These are phyloP conservation scores for Dilophus febrilis DNA, from an alignment of 2,888 invertebrate species.

Conservation along the genomic window DNA sequence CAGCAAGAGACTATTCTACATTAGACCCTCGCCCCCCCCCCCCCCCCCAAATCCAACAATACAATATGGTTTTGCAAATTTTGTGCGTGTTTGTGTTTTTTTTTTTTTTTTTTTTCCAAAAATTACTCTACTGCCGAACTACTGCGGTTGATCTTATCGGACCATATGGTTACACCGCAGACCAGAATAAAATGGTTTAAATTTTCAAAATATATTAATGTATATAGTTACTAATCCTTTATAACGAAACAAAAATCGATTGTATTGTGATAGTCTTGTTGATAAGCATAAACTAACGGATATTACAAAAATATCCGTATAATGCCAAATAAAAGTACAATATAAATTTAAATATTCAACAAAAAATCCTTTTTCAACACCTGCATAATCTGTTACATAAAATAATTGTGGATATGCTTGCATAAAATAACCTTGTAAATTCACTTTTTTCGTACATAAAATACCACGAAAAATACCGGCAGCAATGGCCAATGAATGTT, in stretches of 20 bases:
- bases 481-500: slow-evolving; percentile 43
- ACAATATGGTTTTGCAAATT: no score
- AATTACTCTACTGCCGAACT: no score
- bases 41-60: no score
- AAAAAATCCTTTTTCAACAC: slow-evolving; percentile 31
- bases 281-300: slow-evolving; percentile 43
- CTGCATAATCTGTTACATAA: slow-evolving; percentile 29
- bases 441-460: neutral
- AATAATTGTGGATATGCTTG: slow-evolving; percentile 35
- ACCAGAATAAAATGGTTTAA: slow-evolving; percentile 10
- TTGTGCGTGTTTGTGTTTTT: no score
- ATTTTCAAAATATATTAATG: neutral
- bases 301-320: slow-evolving; percentile 48
- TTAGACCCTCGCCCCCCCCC: no score
- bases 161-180: slow-evolving; percentile 8
- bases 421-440: slow-evolving; percentile 21
- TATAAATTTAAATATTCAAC: slow-evolving; percentile 24
- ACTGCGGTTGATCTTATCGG: no score
- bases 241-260: slow-evolving; percentile 17
- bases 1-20: no score
- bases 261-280: slow-evolving; percentile 40
- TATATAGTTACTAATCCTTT: slow-evolving; percentile 12
- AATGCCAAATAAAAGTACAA: slow-evolving; percentile 48
- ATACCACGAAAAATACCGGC: slow-evolving; percentile 27
- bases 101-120: no score